These are phyloP conservation scores for Petaurus breviceps DNA, from an alignment of 2,113 vertebrate species.

Conservation along the genomic window DNA sequence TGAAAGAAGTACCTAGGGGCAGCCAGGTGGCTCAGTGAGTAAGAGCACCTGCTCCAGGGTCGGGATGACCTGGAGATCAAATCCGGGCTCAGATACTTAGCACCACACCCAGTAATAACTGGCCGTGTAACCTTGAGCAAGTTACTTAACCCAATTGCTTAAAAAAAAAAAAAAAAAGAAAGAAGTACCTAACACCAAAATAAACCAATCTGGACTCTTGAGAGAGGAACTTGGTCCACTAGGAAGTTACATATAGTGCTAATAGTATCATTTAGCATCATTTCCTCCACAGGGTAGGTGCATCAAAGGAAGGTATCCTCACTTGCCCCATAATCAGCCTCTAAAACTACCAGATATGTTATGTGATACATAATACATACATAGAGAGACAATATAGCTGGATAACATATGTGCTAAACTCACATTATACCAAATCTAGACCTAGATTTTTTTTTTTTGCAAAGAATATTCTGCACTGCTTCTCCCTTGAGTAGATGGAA, in stretches of 20 bases:
- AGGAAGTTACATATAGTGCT: not conserved
- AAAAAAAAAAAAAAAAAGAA: too few species aligned
- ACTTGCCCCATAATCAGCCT: not conserved
- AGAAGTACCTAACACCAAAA: not conserved
- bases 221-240: not conserved
- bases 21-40: too few species aligned
- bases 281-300: not conserved
- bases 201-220: not conserved
- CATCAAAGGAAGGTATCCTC: not conserved
- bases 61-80: too few species aligned
- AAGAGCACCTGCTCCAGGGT: too few species aligned
- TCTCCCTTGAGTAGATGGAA: not conserved
- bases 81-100: too few species aligned
- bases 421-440: not conserved
- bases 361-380: not conserved
- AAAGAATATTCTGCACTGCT: not conserved
- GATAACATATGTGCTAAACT: not conserved
- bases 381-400: not conserved
- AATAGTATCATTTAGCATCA: not conserved
- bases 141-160: too few species aligned
- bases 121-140: too few species aligned
- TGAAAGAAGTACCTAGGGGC: constrained; percentile 20
- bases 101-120: too few species aligned
- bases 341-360: not conserved
- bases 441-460: not conserved